Evolutionary conservation across 2,797 vertebrate species (phyloP), one percentile per base, ranked within the genome.

Genomic region (Anomalospiza imberbis): DNA sequence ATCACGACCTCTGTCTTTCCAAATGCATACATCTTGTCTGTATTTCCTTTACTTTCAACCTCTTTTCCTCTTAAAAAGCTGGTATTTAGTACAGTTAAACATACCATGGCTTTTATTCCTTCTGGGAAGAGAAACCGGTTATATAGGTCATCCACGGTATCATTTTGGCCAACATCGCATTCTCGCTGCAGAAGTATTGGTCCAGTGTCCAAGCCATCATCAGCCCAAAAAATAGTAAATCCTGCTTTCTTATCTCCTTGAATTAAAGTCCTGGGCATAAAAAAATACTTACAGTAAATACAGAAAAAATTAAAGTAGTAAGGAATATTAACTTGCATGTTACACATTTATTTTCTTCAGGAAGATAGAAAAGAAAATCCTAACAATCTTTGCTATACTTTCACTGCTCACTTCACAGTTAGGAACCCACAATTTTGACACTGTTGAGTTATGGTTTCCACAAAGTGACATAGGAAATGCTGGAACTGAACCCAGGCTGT

Each of bases 121-220:
- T 99, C 98, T n/a, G 99, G 99, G 92, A 98, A 99, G 70, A 99
- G 99, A 96, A 99, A 99, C 9, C 98, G 98, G 96, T 99, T 99
- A 93, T 99, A 99, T 11, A 99, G 97, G 0, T 98, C 93, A 94
- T 99, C 99, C 97, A 99, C 99, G 0, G 99, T 99, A 88, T 99
- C 99, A 2, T 98, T 99, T 79, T 98, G 98, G 44, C 99, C 97
- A 8, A 99, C 98, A 0, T 97, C 95, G 92, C 99, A 99, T 57
- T 99, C 98, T 70, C 94, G 98, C 97, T 99, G 99, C 93, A 99
- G 98, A 91, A 99, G 98, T 92, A 99, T 98, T 4, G 99, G 99
- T 50, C 99, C 99, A 2, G 99, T 99, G 96, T 99, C 99, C 97
- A 99, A 98, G 24, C 99, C 99, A n/a, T 99, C 98, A 65, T 99